These are phyloP conservation scores for Drosophila neonasuta DNA, from an alignment of 2,888 invertebrate genomes.

Conservation along the genomic window DNA sequence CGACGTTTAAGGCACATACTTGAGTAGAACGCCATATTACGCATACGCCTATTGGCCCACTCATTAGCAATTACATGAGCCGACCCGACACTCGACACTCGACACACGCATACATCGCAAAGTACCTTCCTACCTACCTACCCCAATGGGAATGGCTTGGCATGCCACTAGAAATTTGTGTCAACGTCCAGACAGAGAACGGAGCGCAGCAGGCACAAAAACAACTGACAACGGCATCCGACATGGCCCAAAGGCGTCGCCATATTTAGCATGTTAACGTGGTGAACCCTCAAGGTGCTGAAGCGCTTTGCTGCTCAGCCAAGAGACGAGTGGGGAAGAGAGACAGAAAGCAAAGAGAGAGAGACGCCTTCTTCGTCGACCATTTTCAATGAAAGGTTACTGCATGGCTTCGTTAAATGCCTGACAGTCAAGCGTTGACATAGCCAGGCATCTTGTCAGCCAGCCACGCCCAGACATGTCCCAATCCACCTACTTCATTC, in stretches of 20 bases:
- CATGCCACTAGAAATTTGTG: constrained; percentile 46
- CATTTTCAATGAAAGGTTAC: constrained; percentile 43
- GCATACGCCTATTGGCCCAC: constrained; percentile 31
- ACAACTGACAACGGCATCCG: constrained; percentile 28
- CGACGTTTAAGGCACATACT: constrained; percentile 2
- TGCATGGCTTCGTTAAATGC: constrained; percentile 46
- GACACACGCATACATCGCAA: background rate
- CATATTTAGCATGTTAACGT: constrained; percentile 57
- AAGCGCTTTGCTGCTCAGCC: constrained; percentile 32
- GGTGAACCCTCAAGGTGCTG: constrained; percentile 55
- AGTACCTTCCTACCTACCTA: background rate
- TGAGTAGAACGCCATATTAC: constrained; percentile 19
- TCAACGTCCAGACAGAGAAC: constrained; percentile 49
- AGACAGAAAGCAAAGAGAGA: background rate
- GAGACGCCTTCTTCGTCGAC: constrained; percentile 7
- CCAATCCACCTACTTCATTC: background rate
- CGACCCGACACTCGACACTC: constrained; percentile 3
- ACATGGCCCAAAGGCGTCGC: constrained; percentile 37
- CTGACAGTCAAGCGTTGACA: constrained; percentile 60
- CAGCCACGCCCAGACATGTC: constrained; percentile 46
- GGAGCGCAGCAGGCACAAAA: constrained; percentile 9
- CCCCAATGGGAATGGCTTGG: constrained; percentile 17
- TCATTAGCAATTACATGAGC: constrained; percentile 60
- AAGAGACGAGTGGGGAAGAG: background rate
- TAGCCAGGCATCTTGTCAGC: constrained; percentile 50